phyloP scores from a whole-genome alignment of 2,113 vertebrate species.

The Daboia siamensis region DNA sequence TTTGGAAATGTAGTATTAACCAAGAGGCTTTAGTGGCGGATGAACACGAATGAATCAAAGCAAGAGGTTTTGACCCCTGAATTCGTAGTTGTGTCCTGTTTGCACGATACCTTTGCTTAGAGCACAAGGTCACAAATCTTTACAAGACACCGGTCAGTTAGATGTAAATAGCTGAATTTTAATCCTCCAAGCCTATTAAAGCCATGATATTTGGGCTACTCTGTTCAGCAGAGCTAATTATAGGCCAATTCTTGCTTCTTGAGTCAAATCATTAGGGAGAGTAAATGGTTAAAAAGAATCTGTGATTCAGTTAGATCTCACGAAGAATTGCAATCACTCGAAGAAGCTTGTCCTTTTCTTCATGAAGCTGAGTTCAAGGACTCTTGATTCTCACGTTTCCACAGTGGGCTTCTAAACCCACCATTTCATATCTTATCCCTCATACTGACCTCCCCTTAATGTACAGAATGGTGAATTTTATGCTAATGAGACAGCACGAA shows the following conservation, averaged over 20 bases:
- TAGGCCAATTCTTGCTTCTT: fast-evolving
- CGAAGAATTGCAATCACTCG: not conserved
- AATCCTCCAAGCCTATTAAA: constrained; percentile 56
- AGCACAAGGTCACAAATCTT: constrained; percentile 45
- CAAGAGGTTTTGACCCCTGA: not conserved
- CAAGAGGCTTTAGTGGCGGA: not conserved
- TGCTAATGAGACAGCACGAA: not conserved
- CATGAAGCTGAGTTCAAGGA: not conserved
- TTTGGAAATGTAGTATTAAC: not conserved
- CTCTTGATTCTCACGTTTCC: not conserved
- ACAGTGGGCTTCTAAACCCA: not conserved
- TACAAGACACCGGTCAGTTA: constrained; percentile 40
- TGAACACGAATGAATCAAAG: not conserved
- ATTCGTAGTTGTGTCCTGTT: not conserved
- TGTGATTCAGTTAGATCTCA: fast-evolving
- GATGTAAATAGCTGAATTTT: constrained; percentile 53
- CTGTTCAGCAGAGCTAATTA: constrained; percentile 6
- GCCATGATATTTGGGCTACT: not conserved
- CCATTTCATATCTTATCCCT: not conserved
- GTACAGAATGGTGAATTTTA: not conserved
- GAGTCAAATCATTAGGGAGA: not conserved
- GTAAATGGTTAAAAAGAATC: not conserved
- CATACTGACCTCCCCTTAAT: not conserved
- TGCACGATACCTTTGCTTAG: not conserved
- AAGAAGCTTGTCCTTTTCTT: fast-evolving